Conservation (phyloP, 2,888 invertebrate genomes). For the Epinotia nisella region DNA sequence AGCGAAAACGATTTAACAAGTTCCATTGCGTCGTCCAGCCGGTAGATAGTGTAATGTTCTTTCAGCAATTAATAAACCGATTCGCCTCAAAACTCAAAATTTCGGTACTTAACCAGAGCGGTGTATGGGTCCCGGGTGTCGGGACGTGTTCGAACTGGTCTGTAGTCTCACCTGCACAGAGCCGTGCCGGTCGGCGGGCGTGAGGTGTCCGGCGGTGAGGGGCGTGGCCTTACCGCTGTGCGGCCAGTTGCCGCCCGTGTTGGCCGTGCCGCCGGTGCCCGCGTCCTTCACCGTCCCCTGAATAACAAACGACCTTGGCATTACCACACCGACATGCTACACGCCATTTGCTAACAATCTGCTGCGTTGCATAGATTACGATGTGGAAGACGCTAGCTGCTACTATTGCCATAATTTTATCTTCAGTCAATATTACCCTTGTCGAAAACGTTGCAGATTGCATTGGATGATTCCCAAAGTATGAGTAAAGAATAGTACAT, state of each 20-base stretch:
- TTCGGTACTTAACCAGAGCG: background rate
- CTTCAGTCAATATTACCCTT: background rate
- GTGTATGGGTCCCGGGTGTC: background rate
- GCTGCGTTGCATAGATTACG: background rate
- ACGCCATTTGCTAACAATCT: background rate
- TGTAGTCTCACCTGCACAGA: conserved; percentile 92
- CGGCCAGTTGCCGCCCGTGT: conserved; percentile 90
- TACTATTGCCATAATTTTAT: no score
- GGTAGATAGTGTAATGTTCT: background rate
- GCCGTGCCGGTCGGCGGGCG: conserved; percentile 98
- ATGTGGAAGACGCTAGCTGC: no score
- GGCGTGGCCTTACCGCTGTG: conserved; percentile 94
- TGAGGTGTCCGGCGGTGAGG: conserved; percentile 92
- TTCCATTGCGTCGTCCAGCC: conserved; percentile 6
- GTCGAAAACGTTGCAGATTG: background rate
- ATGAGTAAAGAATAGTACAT: no score
- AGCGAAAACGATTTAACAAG: no score
- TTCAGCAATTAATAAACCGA: background rate
- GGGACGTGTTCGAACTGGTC: background rate
- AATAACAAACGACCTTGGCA: background rate
- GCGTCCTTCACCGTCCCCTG: conserved; percentile 75
- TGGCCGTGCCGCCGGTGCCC: conserved; percentile 86
- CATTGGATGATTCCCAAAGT: background rate
- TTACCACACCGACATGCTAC: background rate
- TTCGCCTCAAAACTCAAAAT: background rate